Percentiles rank a stretch among this genome's conserved stretches.
Evolutionary conservation across 2,888 invertebrate species (phyloP).

Genomic region (Tyria jacobaeae): DNA sequence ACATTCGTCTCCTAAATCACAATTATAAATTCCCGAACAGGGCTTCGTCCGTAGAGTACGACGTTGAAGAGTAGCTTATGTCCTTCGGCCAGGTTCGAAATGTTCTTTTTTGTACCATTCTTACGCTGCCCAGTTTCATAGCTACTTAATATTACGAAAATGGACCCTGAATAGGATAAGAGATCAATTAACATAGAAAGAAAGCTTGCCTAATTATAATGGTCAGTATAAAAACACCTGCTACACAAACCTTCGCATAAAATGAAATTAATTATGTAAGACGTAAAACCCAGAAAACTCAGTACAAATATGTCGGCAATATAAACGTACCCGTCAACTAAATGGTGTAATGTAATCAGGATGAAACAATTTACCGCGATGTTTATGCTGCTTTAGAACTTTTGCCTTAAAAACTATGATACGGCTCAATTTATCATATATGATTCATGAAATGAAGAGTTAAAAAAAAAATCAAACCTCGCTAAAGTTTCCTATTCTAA

Average conservation of each 20-base stretch:
- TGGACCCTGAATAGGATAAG: constrained; percentile 1
- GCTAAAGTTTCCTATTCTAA: no score
- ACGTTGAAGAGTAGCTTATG: no score
- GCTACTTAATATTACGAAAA: neutral
- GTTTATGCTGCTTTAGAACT: no score
- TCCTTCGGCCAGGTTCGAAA: no score
- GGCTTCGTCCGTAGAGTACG: no score
- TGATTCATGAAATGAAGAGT: no score
- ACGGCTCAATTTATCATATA: no score
- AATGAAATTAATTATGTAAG: constrained; percentile 3
- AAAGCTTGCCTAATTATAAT: neutral
- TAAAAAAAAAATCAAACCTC: no score
- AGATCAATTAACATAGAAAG: constrained; percentile 3
- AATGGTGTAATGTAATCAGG: constrained; percentile 1
- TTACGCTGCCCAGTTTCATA: neutral
- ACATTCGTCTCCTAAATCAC: no score
- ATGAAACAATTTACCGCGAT: no score
- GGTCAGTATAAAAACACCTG: neutral
- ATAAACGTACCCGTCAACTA: neutral
- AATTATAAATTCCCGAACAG: no score
- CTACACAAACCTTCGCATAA: neutral
- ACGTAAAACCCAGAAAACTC: neutral
- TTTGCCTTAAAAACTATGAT: no score
- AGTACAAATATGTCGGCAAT: neutral
- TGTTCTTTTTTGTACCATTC: neutral